phyloP scores from a whole-genome alignment of 2,888 invertebrate genomes.

The Cosmorhoe ocellata region DNA sequence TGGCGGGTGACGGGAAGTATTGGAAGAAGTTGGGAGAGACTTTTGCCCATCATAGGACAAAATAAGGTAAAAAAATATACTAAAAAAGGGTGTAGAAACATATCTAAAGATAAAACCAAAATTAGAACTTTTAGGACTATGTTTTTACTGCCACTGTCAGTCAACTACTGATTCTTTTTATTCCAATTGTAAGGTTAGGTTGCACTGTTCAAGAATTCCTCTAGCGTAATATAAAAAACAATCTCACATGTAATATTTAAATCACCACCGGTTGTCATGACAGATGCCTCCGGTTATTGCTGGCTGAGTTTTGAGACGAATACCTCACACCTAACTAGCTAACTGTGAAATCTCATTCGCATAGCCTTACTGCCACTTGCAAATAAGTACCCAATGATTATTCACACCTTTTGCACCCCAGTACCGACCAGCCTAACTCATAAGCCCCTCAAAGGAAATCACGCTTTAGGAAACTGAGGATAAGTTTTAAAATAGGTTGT shows the following conservation, averaged over 20 bases:
- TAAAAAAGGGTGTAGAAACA: no score
- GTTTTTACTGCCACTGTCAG: no score
- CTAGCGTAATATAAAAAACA: slow-evolving; percentile 26
- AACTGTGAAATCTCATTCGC: slow-evolving; percentile 58
- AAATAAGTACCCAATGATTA: slow-evolving; percentile 62
- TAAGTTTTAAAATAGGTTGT: slow-evolving; percentile 28
- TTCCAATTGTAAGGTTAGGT: no score
- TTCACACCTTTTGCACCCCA: slow-evolving; percentile 46
- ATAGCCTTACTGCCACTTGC: slow-evolving; percentile 50
- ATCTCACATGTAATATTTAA: slow-evolving; percentile 57
- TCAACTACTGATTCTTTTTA: no score
- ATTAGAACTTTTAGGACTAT: no score
- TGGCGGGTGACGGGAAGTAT: no score
- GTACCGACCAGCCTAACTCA: slow-evolving; percentile 26
- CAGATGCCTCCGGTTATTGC: slow-evolving; percentile 47
- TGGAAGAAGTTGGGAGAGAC: no score
- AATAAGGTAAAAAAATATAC: no score
- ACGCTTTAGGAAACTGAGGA: slow-evolving; percentile 16
- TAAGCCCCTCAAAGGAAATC: slow-evolving; percentile 20
- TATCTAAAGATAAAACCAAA: no score
- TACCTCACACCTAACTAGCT: slow-evolving; percentile 45
- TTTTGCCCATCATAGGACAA: no score
- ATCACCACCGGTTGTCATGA: slow-evolving; percentile 44
- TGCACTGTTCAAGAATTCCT: background rate
- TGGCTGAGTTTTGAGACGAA: slow-evolving; percentile 39